Base-by-base conservation (phyloP, 92 coral and sea anemone species). In the Palythoa caribaeorum region DNA sequence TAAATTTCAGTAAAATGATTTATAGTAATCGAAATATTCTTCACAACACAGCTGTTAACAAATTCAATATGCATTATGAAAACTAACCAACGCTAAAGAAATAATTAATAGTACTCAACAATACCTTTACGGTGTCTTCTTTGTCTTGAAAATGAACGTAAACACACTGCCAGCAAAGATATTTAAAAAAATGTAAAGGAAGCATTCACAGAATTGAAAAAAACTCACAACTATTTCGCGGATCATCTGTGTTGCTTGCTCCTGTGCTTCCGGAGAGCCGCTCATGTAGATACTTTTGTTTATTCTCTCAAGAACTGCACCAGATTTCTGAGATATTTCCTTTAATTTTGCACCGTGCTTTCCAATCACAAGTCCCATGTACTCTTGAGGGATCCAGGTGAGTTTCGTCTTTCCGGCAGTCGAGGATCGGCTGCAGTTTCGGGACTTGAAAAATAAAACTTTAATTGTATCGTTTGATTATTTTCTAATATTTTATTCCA, bases 301-400 rank as follows among this genome's bases (percentile, higher is more conserved):
- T 57, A 79, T 79, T 63, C 84, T 60, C 20, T 79, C 38, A 40
- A 79, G 55, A 10, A 79, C 38, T 39, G 84, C 84, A 14, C 84
- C 84, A 63, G 73, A 16, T 38, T 79, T 38, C 6, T 52, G 84
- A 40, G 84, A 79, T 62, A 79, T 79, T 17, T 79, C 73, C 8
- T 60, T 71, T 9, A 79, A 21, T 9, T 39, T 79, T 63, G 84
- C 73, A 9, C 73, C 84, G 9, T 80, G 73, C n/a, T 39, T 80
- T 13, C 84, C 84, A 37, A 80, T 80, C 14, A 80, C 52, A 16
- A 80, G 73, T 39, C 84, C 73, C 84, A 60, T 80, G 72, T n/a
- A 80, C 53, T 80, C 38, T 13, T 44, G 73, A 6, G 84, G 84
- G 14, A 80, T 38, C 51, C 53, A 3, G 10, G 84, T 60, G 44